Evolutionary conservation across 2,113 vertebrate genomes (phyloP).

Genomic region (Podarcis muralis): DNA sequence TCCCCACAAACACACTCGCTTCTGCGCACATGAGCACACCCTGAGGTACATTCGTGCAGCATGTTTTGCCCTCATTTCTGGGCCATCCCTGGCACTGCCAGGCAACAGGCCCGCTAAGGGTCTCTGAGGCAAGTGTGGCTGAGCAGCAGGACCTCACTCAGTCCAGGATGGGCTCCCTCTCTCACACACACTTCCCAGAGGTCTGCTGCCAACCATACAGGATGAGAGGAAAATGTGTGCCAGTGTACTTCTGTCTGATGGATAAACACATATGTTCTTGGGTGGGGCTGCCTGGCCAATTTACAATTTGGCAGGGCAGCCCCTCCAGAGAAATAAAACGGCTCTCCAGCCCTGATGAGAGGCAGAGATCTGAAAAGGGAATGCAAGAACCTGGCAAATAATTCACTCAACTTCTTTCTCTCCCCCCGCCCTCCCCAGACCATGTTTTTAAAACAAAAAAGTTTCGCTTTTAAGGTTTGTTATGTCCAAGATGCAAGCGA

Average conservation of each 20-base stretch:
- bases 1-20: too few relatives aligned
- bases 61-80: too few relatives aligned
- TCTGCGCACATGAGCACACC: too few relatives aligned
- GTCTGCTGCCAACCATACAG: neutral
- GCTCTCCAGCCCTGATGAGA: neutral
- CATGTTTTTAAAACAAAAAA: neutral
- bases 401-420: neutral
- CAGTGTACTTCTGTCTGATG: neutral
- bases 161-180: too few relatives aligned
- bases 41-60: too few relatives aligned
- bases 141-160: too few relatives aligned
- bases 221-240: neutral
- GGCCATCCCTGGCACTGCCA: too few relatives aligned
- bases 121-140: too few relatives aligned
- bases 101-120: too few relatives aligned
- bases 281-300: neutral
- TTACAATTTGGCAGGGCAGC: neutral
- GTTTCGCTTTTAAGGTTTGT: neutral
- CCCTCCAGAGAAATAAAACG: neutral
- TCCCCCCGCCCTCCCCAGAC: neutral
- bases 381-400: neutral
- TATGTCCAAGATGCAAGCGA: neutral
- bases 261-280: neutral
- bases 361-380: neutral
- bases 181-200: neutral